Base-by-base conservation (phyloP, 2,113 vertebrate genomes). In the Pygoscelis adeliae region DNA sequence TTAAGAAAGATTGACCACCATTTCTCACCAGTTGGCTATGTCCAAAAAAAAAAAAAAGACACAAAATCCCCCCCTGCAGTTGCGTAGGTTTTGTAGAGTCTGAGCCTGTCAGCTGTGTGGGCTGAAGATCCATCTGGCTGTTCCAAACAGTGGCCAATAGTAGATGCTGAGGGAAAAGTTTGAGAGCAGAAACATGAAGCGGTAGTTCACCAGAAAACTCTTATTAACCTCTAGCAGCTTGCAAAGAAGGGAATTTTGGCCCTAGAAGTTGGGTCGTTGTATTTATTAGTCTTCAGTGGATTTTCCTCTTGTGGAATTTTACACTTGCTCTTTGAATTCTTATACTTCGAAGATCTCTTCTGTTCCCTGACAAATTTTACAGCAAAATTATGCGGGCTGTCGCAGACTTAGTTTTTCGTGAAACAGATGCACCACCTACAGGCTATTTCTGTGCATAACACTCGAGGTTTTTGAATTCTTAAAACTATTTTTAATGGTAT, bases 391-490 rank as follows among this genome's bases (percentile, higher is more conserved):
- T 32, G 23, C 1, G 4, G 47, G 44, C 32, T 26, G 34, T 2
- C 52, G 34, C 56, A 42, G 46, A 13, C 13, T 13, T 59, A 36
- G 4, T 40, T 52, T 95, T 87, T 56, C 6, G 25, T 93, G 84
- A 91, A 52, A 29, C 76, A 77, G 44, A 44, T 47, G 10, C 72
- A 63, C 97, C 98, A 97, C 55, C 98, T 98, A 38, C 47, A 76
- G 98, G 72, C 63, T 55, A 4, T 47, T 74, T 40, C 20, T 73
- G 8, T 55, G 36, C 58, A 90, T 80, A 85, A 42, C 96, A 69
- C 10, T 26, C 44, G 63, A 67, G 34, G 19, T 34, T 72, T 89
- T 26, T 40, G 34, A 38, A 56, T 55, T 74, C n/a, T 61, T 38
- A 15, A 62, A 52, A 49, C 26, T 13, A 30, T 69, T 53, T 88